A percentile compares a stretch with the other conserved stretches of the same genome.
phyloP scores from a whole-genome alignment of 1,140 invertebrate genomes.

The Berghia stephanieae region DNA sequence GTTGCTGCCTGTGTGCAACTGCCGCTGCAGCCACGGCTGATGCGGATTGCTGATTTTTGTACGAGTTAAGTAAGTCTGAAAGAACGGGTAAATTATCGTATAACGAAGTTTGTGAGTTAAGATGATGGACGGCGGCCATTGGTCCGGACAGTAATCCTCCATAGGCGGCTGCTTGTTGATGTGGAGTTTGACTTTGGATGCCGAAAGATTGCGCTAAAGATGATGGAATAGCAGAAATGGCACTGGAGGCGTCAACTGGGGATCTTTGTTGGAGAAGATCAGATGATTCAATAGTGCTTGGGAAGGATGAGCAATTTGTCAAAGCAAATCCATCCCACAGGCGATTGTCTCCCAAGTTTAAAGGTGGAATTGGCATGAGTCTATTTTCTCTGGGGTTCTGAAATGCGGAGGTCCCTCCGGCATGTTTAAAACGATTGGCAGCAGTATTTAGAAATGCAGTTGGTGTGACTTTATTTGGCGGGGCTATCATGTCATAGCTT shows the following conservation, averaged over 20 bases:
- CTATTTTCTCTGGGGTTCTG: conserved; percentile 38
- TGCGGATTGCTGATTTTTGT: conserved; percentile 8
- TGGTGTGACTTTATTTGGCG: conserved; percentile 60
- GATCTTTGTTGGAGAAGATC: conserved; percentile 14
- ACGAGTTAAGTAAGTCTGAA: conserved; percentile 35
- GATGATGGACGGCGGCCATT: background rate
- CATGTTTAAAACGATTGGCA: conserved; percentile 49
- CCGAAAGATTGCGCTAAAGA: background rate
- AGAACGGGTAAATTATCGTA: conserved; percentile 40
- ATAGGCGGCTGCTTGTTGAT: no score
- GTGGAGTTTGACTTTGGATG: background rate
- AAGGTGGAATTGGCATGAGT: no score
- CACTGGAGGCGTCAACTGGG: background rate
- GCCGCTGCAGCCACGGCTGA: background rate
- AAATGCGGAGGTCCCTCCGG: conserved; percentile 52
- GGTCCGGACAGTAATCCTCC: background rate
- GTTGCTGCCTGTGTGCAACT: background rate
- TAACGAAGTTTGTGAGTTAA: background rate
- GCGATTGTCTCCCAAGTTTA: background rate
- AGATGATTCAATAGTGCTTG: background rate
- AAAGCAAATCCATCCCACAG: background rate
- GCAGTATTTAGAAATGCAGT: conserved; percentile 43
- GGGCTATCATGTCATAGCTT: conserved; percentile 57
- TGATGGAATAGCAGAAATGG: background rate
- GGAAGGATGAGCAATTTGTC: background rate